Evolutionary conservation across 2,797 vertebrate species (phyloP).

Genomic region (Cheirogaleus major): DNA sequence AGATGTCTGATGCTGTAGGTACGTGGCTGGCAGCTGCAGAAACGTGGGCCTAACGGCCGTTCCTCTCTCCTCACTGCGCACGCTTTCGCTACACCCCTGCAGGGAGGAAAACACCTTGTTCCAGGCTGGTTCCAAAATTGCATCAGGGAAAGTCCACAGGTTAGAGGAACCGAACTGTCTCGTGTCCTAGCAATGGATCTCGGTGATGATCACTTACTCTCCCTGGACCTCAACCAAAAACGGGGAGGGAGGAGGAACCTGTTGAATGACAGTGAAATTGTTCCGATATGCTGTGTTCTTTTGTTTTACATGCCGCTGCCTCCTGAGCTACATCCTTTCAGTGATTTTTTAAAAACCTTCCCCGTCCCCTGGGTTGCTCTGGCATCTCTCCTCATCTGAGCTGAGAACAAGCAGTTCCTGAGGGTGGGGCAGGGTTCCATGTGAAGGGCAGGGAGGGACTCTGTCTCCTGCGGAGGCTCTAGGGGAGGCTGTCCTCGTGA

Average conservation of each 20-base stretch:
- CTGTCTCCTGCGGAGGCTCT: neutral
- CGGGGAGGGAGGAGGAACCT: no score
- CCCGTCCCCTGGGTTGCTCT: neutral
- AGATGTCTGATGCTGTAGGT: neutral
- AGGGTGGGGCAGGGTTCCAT: neutral
- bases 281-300: no score
- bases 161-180: neutral
- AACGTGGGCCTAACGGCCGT: accelerated
- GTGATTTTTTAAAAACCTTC: neutral
- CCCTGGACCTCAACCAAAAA: neutral
- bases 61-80: neutral
- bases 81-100: accelerated
- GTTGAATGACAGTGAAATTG: accelerated
- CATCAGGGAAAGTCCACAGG: neutral
- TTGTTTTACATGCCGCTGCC: accelerated
- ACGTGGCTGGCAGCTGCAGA: neutral
- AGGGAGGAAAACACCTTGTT: neutral
- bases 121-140: neutral
- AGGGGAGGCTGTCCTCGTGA: neutral
- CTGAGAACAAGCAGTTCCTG: neutral
- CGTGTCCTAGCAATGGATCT: accelerated
- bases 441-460: neutral
- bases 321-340: neutral
- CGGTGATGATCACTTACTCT: neutral
- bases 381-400: neutral